Evolutionary conservation across 2,888 invertebrate genomes (phyloP).

Genomic region (Orthonychiurus folsomi): DNA sequence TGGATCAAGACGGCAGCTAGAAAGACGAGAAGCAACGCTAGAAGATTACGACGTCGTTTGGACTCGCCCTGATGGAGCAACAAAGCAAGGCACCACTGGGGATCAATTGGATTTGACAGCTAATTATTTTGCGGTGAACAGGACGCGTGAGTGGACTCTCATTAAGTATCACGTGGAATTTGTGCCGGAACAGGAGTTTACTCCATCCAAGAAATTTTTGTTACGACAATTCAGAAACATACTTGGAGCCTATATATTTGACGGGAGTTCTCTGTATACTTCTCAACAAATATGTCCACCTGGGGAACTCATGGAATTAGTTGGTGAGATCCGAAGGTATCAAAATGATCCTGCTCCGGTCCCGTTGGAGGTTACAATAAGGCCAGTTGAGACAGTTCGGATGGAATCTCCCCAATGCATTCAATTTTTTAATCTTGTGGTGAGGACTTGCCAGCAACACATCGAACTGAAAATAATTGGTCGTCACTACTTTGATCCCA

Average conservation of each 20-base stretch:
- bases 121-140: conserved; percentile 61
- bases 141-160: conserved; percentile 57
- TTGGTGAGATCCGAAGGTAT: background rate
- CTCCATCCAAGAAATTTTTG: conserved; percentile 47
- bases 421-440: conserved; percentile 35
- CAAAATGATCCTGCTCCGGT: background rate
- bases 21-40: no score
- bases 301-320: background rate
- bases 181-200: conserved; percentile 67
- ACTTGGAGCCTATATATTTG: conserved; percentile 6
- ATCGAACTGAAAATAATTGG: conserved; percentile 32
- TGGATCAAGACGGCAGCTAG: no score
- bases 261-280: conserved; percentile 1
- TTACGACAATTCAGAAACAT: background rate
- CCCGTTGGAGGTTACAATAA: conserved; percentile 19
- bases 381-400: conserved; percentile 24
- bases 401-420: no score
- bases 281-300: no score
- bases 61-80: conserved; percentile 2
- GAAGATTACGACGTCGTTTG: conserved; percentile 11
- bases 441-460: conserved; percentile 25
- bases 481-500: conserved; percentile 27
- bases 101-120: conserved; percentile 49
- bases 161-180: conserved; percentile 68
- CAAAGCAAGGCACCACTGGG: conserved; percentile 49